Evolutionary conservation across 2,113 vertebrate species (phyloP), one percentile per base, ranked within the genome.

Genomic region (Pholis gunnellus): DNA sequence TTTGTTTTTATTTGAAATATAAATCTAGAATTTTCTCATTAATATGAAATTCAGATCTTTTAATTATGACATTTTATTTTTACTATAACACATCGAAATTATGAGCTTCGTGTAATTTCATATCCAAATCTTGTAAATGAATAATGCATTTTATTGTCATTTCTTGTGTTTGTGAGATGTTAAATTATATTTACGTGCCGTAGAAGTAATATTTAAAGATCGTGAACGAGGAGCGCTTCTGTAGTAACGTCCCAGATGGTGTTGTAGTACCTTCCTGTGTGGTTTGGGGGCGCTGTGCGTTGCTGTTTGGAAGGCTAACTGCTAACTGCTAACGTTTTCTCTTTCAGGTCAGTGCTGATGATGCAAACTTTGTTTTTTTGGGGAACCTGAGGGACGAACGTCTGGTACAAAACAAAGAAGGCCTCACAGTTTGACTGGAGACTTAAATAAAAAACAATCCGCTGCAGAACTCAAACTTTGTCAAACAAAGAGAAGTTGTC

Each of bases 381-480:
- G 36, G 46, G 46, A 61, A 77, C 72, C 72, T 81, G 79, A 87
- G 72, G 71, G 42, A 65, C 17, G 46, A 72, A 59, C 4, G 14
- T 75, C 34, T 15, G 77, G 20, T 65, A 44, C 60, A 15, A 57
- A 73, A 72, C n/a, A 5, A 13, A 56, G 14, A 27, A 34, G 2
- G 9, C 34, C 44, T 54, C 44, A 0, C 20, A 64, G 44, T 69
- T 56, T 29, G 20, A 69, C n/a, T 40, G 15, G 57, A 64, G 15
- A 76, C 29, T 31, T 1, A 61, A 22, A 63, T 66, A 67, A 22
- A 71, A 72, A 46, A 2, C 0, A 10, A n/a, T 20, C 50, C 2
- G 44, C 22, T 65, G 1, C 59, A 25, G 25, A 70, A 56, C 38
- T 6, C 3, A 75, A 61, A 42, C 70, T 42, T 29, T 42, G 70